Base-by-base conservation (phyloP, 2,888 invertebrate species). In the Drepanosiphum platanoidis region DNA sequence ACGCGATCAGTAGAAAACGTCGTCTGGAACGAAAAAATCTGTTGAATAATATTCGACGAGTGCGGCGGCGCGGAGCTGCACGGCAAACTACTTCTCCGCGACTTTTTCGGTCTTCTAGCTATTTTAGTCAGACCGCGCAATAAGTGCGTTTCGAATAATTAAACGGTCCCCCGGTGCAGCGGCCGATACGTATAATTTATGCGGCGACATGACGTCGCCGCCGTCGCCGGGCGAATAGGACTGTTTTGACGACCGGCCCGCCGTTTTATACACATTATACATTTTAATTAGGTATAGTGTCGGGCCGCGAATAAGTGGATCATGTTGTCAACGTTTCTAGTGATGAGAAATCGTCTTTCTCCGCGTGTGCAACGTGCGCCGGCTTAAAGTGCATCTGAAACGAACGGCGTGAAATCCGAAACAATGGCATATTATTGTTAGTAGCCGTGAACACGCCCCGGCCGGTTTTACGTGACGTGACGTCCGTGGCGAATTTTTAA, bases 231-330 rank as follows among this genome's bases (percentile, higher is more conserved):
- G 36, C 46, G 52, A 80, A 80, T 27, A n/a, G 32, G n/a, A n/a
- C 68, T 80, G n/a, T n/a, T 68, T 46, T 46, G 68, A 66, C 52
- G n/a, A 42, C 68, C n/a, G 34, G 34, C 80, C 68, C 3, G 15
- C 34, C 52, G 52, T 70, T 27, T 68, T 36, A 18, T 42, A 80
- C 52, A 80, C 42, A 42, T 68, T 70, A 34, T 80, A 80, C 42
- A 42, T 68, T 70, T 52, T 80, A 80, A 80, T 80, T 80, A 80
- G n/a, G n/a, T n/a, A n/a, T n/a, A n/a, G 66, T 52, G 34, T 46
- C 34, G 34, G 46, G 4, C 32, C 46, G 70, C 34, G 32, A 80
- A 68, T 80, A 70, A 80, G 80, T 80, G 27, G 80, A 80, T 80
- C 70, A 70, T 32, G 18, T 80, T 34, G 52, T 80, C 52, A 34